Evolutionary conservation across 2,888 invertebrate species (phyloP), one percentile per base, ranked within the genome.

Genomic region (Rhagium mordax): DNA sequence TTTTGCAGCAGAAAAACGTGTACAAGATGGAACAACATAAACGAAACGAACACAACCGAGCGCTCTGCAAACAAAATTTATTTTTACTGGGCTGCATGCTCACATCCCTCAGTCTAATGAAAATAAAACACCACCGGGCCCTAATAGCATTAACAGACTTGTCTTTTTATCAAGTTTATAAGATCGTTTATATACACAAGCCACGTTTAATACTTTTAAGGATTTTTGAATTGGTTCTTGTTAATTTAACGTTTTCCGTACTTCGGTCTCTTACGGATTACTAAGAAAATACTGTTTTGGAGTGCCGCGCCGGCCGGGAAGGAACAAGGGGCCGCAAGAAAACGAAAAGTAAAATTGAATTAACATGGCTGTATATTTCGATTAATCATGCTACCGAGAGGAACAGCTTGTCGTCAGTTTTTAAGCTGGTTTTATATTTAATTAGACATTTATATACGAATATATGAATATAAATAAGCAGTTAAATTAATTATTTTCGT

Each of bases 111-210:
- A 47, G 8, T 1, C 70, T 70, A 70, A 70, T 70, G 70, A 70
- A 70, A 70, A 70, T 70, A 70, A 61, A 70, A 70, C 70, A 61
- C 41, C 53, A 24, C 21, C 24, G 53, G 53, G 53, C 16, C n/a
- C 60, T 70, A 70, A 70, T 61, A 47, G 61, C 53, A 70, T 70
- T 70, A 70, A 41, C 67, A 8, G 48, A 70, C 51, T 53, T 61
- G 61, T 47, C 51, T 53, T 70, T 70, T 60, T 70, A 66, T 66
- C 47, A 33, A 61, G 61, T 61, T 61, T 61, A 57, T 67, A 65
- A 29, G 51, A 16, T 29, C 51, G 64, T 65, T 65, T 65, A 51
- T 65, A 65, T 51, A 51, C 51, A 16, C 18, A 33, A 13, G 18
- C 15, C 51, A n/a, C 13, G 48, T 18, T 18, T 29, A 13, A 29